A percentile compares a stretch with the other conserved stretches of the same genome.
phyloP scores from a whole-genome alignment of 1,140 invertebrate species.

The Phocides pigmalion region DNA sequence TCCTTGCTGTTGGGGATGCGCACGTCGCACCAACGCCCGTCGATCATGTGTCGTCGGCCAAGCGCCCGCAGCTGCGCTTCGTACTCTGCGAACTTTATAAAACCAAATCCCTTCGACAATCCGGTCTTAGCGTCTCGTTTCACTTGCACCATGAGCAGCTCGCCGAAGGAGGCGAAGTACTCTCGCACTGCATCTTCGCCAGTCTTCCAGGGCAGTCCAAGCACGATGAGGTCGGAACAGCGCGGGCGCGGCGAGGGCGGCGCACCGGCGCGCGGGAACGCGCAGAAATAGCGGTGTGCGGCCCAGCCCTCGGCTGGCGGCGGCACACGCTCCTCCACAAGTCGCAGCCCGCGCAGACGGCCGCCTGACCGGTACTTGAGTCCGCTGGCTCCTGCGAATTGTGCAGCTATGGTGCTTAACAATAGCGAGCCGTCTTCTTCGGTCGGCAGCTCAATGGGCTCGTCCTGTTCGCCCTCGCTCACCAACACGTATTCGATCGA shows the following conservation, averaged over 20 bases:
- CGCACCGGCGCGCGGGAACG: conserved; percentile 68
- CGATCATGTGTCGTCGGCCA: conserved; percentile 89
- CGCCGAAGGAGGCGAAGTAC: conserved; percentile 91
- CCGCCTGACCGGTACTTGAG: conserved; percentile 94
- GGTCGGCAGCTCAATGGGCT: conserved; percentile 94
- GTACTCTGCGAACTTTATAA: conserved; percentile 91
- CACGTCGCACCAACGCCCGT: conserved; percentile 92
- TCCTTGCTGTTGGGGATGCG: conserved; percentile 91
- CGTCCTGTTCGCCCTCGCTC: conserved; percentile 92
- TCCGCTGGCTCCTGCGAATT: conserved; percentile 95
- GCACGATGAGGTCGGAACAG: conserved; percentile 93
- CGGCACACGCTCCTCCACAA: conserved; percentile 90
- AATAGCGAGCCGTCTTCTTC: conserved; percentile 93
- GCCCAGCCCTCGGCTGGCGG: conserved; percentile 79
- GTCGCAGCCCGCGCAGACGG: conserved; percentile 90
- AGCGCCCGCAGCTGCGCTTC: conserved; percentile 87
- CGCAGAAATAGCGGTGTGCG: conserved; percentile 74
- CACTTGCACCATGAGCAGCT: conserved; percentile 89
- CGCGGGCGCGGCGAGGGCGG: conserved; percentile 88
- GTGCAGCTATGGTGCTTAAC: conserved; percentile 92
- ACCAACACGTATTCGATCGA: conserved; percentile 86
- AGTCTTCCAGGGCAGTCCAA: conserved; percentile 92
- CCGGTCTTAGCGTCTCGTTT: conserved; percentile 90
- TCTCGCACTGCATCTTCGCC: conserved; percentile 89
- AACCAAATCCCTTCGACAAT: conserved; percentile 93